These are phyloP conservation scores for Genyomyrus donnyi DNA, from an alignment of 2,113 vertebrate species.

Conservation along the genomic window DNA sequence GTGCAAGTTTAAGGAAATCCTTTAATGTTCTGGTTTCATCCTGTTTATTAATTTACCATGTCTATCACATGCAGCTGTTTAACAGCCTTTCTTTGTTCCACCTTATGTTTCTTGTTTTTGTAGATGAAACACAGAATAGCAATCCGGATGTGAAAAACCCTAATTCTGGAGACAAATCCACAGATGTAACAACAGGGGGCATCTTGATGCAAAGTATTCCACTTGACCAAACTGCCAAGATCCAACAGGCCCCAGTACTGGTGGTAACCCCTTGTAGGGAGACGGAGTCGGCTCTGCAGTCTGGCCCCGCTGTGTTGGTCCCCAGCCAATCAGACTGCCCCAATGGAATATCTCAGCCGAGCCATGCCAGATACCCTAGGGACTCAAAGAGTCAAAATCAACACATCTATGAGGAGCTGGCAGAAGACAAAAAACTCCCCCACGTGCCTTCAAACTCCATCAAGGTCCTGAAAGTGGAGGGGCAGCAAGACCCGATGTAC, in stretches of 20 bases:
- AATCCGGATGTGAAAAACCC: not conserved
- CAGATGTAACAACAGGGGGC: not conserved
- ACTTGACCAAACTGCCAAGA: not conserved
- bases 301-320: too few species aligned
- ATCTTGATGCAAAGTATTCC: not conserved
- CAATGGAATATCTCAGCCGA: not conserved
- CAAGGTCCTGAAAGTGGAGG: not conserved
- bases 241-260: not conserved
- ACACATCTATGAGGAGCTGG: not conserved
- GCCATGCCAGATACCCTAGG: not conserved
- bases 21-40: not conserved
- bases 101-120: not conserved
- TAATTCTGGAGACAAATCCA: not conserved
- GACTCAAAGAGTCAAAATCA: not conserved
- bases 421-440: not conserved
- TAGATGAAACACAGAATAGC: not conserved
- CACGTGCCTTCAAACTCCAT: not conserved
- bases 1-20: not conserved
- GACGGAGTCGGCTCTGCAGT: not conserved
- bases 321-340: not conserved
- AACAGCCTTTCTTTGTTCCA: not conserved
- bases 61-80: not conserved
- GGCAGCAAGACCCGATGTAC: constrained; percentile 18
- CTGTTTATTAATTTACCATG: not conserved
- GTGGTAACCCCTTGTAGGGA: not conserved